These are phyloP conservation scores for Cephonodes hylas DNA, from an alignment of 2,888 invertebrate genomes.

Conservation along the genomic window DNA sequence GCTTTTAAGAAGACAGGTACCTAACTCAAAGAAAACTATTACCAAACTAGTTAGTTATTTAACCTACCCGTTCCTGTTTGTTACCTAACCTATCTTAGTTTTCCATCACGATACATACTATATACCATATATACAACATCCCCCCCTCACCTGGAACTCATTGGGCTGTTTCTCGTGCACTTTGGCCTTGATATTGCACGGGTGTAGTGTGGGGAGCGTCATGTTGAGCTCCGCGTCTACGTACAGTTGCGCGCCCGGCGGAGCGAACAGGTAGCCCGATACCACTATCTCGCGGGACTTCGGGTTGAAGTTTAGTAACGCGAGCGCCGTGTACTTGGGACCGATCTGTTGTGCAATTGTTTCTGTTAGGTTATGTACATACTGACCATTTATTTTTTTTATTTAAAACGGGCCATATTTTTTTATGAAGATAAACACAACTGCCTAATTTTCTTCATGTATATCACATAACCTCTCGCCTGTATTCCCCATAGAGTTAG, in stretches of 20 bases:
- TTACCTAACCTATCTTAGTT: too few species aligned
- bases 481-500: too few species aligned
- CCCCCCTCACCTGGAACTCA: conserved; percentile 84
- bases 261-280: conserved; percentile 80
- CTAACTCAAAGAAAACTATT: too few species aligned
- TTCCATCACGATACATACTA: too few species aligned
- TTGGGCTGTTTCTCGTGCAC: conserved; percentile 84
- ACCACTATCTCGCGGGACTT: conserved; percentile 63
- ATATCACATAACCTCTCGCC: too few species aligned
- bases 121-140: not conserved
- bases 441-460: too few species aligned
- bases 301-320: conserved; percentile 68
- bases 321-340: conserved; percentile 64
- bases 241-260: conserved; percentile 84
- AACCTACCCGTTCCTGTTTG: too few species aligned
- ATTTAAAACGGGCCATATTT: too few species aligned
- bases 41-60: too few species aligned
- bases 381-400: too few species aligned
- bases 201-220: conserved; percentile 87
- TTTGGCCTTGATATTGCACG: conserved; percentile 84
- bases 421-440: too few species aligned
- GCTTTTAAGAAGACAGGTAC: too few species aligned
- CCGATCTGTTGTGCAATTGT: conserved; percentile 50
- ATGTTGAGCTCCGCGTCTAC: conserved; percentile 87
- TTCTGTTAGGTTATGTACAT: not conserved